These are phyloP conservation scores for Corythornis madagascariensis DNA, from an alignment of 2,113 vertebrate genomes.

Conservation along the genomic window DNA sequence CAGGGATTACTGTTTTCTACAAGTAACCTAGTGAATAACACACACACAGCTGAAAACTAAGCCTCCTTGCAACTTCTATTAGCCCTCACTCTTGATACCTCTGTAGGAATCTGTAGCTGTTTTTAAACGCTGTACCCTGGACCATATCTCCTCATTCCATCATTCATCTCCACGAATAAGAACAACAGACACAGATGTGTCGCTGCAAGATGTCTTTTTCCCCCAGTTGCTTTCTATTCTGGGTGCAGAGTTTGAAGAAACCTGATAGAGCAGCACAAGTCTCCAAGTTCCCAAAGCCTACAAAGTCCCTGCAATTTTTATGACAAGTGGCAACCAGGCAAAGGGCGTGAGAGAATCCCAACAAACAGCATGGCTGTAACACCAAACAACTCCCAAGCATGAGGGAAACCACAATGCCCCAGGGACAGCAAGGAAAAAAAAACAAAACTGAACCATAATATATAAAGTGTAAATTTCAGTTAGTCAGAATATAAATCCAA, in stretches of 20 bases:
- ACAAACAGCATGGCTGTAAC: accelerated
- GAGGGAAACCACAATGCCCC: accelerated
- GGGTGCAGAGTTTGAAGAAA: accelerated
- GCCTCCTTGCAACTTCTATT: not conserved
- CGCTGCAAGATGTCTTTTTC: not conserved
- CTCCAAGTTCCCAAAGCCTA: not conserved
- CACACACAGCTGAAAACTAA: not conserved
- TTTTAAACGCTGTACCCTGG: not conserved
- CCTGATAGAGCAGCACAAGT: not conserved
- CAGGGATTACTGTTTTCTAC: not conserved
- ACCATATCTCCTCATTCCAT: not conserved
- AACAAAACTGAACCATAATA: not conserved
- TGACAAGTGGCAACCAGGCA: not conserved
- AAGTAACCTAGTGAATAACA: not conserved
- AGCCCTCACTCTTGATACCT: accelerated
- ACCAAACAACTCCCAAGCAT: not conserved
- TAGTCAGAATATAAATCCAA: not conserved
- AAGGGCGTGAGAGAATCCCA: not conserved
- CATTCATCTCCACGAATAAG: not conserved
- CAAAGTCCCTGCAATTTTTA: not conserved
- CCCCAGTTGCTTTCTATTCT: not conserved
- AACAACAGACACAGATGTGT: accelerated
- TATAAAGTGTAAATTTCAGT: not conserved
- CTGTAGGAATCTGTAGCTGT: not conserved
- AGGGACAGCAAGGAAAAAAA: not conserved